Evolutionary conservation across 2,797 vertebrate genomes (phyloP), one percentile per base, ranked within the genome.

Genomic region (Salarias fasciatus): DNA sequence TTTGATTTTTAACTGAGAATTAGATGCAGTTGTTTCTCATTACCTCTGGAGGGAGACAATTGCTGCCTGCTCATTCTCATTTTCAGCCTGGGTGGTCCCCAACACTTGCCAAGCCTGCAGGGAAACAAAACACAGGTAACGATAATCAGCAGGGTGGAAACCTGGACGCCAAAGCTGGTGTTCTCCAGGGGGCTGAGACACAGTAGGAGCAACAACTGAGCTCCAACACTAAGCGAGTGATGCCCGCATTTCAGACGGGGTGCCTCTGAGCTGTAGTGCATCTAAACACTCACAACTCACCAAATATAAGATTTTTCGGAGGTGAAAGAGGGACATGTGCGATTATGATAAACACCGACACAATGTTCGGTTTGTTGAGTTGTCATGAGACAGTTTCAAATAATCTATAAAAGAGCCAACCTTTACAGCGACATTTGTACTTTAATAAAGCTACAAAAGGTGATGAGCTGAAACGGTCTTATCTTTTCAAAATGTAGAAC

Each of bases 11-110:
- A 13, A 63, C 55, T 14, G 24, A 29, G 35, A 35, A 53, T 56
- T 8, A 41, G 62, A 44, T 84, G 80, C 74, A 84, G 53, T 65
- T 67, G 71, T 80, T 67, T 72, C 60, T 66, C 54, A 77, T 82
- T 94, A 99, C 98, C 97, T 98, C 92, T 99, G 98, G 87, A 99
- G 97, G 89, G 97, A 97, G 74, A 99, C 96, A 83, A 99, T 98
- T 2, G 98, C 98, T 86, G 95, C 95, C 73, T 98, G 98, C 80
- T 99, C 98, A 0, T 99, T 98, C 85, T 99, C 98, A 79, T 99
- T 99, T 88, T 99, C 97, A 14, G 98, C 98, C 75, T 99, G 98
- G 50, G 97, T 97, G 76, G 96, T 97, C 41, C 98, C 97, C 71
- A 99, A 90, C 79, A 97, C 96, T 82, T 98, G 97, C 98, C 98